Conservation (phyloP, 2,888 invertebrate species). For the Eristalis arbustorum region DNA sequence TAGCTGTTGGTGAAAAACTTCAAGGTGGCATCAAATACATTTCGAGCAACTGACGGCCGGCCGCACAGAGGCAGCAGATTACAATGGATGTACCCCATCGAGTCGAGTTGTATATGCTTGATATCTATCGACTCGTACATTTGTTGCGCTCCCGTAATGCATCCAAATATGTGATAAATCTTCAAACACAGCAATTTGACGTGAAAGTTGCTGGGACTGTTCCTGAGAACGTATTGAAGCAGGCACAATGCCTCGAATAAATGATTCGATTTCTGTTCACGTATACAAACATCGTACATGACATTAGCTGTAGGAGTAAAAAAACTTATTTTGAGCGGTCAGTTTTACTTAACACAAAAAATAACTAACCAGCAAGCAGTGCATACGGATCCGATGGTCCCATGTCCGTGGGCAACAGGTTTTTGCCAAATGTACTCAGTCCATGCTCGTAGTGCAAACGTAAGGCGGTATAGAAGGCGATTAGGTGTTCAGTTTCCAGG, state of each 20-base stretch:
- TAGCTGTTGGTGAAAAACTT: constrained; percentile 94
- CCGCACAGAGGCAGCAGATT: constrained; percentile 88
- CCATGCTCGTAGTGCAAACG: constrained; percentile 86
- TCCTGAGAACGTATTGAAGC: constrained; percentile 86
- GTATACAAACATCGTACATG: constrained; percentile 81
- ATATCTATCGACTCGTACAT: constrained; percentile 91
- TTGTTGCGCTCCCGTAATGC: constrained; percentile 86
- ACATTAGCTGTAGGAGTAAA: constrained; percentile 76
- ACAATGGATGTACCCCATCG: constrained; percentile 91
- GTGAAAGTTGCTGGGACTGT: constrained; percentile 94
- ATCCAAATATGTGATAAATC: constrained; percentile 89
- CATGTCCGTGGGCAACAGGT: constrained; percentile 85
- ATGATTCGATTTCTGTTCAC: constrained; percentile 82
- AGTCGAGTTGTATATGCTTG: constrained; percentile 96
- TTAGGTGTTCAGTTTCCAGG: constrained; percentile 81
- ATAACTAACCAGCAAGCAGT: constrained; percentile 84
- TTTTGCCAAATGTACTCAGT: constrained; percentile 81
- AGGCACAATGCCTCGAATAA: constrained; percentile 85
- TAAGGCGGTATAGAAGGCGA: constrained; percentile 84
- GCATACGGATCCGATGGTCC: constrained; percentile 90
- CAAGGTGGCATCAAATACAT: constrained; percentile 87
- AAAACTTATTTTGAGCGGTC: not conserved
- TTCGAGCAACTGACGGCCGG: constrained; percentile 85
- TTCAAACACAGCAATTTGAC: constrained; percentile 91
- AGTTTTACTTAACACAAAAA: not conserved